Evolutionary conservation across 2,797 vertebrate genomes (phyloP), one percentile per base, ranked within the genome.

Genomic region (Oreortyx pictus): DNA sequence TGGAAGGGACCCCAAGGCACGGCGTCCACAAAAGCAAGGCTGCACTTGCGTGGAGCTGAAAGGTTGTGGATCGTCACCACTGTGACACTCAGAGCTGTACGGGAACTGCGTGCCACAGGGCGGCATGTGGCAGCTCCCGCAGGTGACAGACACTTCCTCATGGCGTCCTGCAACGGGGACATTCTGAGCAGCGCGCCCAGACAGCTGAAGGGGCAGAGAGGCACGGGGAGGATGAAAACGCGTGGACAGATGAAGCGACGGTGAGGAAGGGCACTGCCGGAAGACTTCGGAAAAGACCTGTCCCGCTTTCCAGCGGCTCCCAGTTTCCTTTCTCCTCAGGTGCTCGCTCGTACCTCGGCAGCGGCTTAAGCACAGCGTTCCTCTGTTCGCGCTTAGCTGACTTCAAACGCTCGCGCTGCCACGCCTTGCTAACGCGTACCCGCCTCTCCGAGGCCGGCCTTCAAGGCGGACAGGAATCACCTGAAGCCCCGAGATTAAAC

Each of bases 401-500:
- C 10, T 16, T 37, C 19, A 46, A 31, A 24, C 17, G 25, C 59
- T 18, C 23, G 5, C 0, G 1, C 44, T 29, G 57, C 54, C 66
- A 2, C 47, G 15, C 20, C 23, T 60, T 1, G 15, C 75, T 50
- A 2, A 43, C 11, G n/a, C 60, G 22, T 14, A 27, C 59, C 13
- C 41, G 15, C 31, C 71, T 2, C 1, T 15, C 29, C 2, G 0
- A n/a, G 15, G 37, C 74, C 59, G 61, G 19, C 3, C 33, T 56
- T 15, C 4, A 61, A 2, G 18, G 17, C 9, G 8, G 7, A 2
- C 1, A 1, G 4, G 18, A 13, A 12, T 6, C 1, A 2, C 14
- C 20, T 56, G 7, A 43, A 39, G 17, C 6, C 2, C 52, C 2
- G 2, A 65, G 2, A 3, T 73, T 31, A 19, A 66, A 22, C 43